Evolutionary conservation across 2,113 vertebrate species (phyloP), one percentile per base, ranked within the genome.

Genomic region (Oryzias celebensis): DNA sequence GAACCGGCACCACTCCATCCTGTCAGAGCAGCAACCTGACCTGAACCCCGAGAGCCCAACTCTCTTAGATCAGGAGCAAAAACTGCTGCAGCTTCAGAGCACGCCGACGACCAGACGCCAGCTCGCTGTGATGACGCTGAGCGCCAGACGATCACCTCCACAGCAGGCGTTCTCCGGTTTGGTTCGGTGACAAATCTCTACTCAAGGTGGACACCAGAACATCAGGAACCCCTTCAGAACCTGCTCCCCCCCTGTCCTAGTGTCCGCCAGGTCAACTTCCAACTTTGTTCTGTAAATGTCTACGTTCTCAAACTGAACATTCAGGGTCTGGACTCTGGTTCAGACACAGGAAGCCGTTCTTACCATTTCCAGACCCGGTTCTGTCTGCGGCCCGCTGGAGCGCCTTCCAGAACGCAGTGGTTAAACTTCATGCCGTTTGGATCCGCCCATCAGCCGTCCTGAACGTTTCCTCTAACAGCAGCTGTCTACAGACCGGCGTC

Each of bases 361-460:
- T 71, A 91, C 90, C 91, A 85, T 80, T 88, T 90, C 83, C 85
- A 85, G 47, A 68, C 77, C 71, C 49, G 66, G 66, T 85, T 89
- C 68, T 83, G 71, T 1, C 44, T 24, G 65, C 53, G 48, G 56
- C 54, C 74, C 0, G 43, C 71, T 4, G 80, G 66, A 17, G 16
- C 3, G 10, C 81, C 80, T 58, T 78, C 83, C 31, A 69, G 64
- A 12, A 69, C 54, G 56, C 58, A 65, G 51, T 77, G 74, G 73
- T 73, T 77, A 62, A 83, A 86, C 76, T 91, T 92, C 91, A 91
- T 92, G 58, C 49, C 58, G 73, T 78, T 63, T n/a, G 41, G 58
- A 44, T 74, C 69, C 55, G 62, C 44, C 41, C 56, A 65, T 18
- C 20, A 1, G 63, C 63, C 22, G 65, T 58, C 54, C 49, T 5